Evolutionary conservation across 2,113 vertebrate species (phyloP).

Genomic region (Daphoenositta chrysoptera): DNA sequence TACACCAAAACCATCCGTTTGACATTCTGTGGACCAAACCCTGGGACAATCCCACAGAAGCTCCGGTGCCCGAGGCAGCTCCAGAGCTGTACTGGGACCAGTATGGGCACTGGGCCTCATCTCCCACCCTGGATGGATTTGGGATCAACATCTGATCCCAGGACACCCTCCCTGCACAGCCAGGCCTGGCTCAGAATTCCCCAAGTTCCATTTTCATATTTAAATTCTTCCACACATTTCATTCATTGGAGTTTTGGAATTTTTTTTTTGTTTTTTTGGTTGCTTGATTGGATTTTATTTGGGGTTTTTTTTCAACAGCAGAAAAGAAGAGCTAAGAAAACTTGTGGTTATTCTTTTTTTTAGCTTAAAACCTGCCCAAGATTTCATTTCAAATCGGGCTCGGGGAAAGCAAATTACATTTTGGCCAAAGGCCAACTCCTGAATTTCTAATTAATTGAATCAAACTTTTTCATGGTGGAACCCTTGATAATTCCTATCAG

Average conservation of each 20-base stretch:
- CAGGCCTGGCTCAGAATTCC: too few relatives aligned
- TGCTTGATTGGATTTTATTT: background rate
- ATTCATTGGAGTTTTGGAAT: background rate
- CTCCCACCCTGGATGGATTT: background rate
- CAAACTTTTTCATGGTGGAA: background rate
- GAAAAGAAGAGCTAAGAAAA: background rate
- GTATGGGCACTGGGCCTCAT: background rate
- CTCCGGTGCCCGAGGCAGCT: accelerated
- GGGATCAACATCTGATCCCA: background rate
- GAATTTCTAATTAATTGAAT: slow-evolving; percentile 46
- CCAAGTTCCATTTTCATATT: background rate
- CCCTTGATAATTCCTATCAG: slow-evolving; percentile 8
- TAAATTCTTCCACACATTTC: background rate
- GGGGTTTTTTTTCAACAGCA: background rate
- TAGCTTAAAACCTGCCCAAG: background rate
- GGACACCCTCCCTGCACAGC: background rate
- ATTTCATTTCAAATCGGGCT: background rate
- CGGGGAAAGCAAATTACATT: background rate
- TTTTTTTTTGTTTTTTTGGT: background rate
- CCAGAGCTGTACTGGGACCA: background rate
- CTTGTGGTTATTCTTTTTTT: background rate
- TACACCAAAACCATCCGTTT: background rate
- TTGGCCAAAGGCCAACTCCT: slow-evolving; percentile 39
- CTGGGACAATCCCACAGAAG: too few relatives aligned
- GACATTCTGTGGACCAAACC: background rate